A percentile compares a stretch with the other conserved stretches of the same genome.
Evolutionary conservation across 2,113 vertebrate genomes (phyloP).

Genomic region (Galeopterus variegatus): DNA sequence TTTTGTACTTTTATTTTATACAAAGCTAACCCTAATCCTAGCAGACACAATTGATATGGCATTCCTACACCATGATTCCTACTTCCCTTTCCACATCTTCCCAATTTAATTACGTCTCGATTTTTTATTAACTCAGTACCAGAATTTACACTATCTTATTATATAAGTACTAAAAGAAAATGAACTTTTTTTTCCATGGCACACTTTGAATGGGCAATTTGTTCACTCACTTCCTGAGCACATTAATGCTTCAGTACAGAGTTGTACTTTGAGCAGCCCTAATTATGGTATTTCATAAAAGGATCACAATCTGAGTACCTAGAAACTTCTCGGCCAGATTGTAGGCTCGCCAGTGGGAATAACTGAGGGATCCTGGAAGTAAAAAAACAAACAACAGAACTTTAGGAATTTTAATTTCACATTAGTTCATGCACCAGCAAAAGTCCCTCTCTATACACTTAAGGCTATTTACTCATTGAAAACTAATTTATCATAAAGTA

Average conservation of each 20-base stretch:
- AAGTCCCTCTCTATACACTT: background rate
- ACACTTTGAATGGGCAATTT: background rate
- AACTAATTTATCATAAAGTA: background rate
- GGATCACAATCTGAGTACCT: background rate
- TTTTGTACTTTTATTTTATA: background rate
- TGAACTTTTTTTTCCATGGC: background rate
- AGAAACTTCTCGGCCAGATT: background rate
- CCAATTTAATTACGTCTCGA: background rate
- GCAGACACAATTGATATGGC: background rate
- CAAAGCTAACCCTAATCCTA: background rate
- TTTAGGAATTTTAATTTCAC: background rate
- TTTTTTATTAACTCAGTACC: background rate
- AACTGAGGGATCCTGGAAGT: background rate
- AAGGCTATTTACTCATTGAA: background rate
- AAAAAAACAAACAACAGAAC: background rate
- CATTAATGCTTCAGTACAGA: background rate
- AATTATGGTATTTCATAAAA: background rate
- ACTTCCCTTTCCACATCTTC: background rate
- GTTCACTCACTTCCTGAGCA: background rate
- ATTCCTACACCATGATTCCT: background rate
- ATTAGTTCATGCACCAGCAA: background rate
- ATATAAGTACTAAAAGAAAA: background rate
- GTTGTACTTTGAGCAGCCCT: background rate
- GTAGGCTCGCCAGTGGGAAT: background rate
- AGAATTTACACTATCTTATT: background rate